These are phyloP conservation scores for Falcunculus frontatus DNA, from an alignment of 2,113 vertebrate genomes.

Conservation along the genomic window DNA sequence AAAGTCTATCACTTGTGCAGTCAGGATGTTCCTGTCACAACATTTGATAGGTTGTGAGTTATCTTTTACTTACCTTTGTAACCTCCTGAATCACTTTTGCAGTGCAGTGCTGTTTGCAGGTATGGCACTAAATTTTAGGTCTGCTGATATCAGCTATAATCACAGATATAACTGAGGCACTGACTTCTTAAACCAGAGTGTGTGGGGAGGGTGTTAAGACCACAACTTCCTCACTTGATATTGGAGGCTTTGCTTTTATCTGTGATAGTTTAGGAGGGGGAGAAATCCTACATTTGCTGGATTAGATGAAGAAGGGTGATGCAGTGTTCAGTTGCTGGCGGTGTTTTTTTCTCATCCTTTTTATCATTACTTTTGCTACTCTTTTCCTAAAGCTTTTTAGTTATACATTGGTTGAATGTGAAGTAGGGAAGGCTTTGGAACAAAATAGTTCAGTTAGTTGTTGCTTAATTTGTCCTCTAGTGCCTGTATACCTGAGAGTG, in stretches of 20 bases:
- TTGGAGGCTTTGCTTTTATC: neutral
- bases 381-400: neutral
- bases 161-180: neutral
- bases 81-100: neutral
- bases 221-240: neutral
- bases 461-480: neutral
- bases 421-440: neutral
- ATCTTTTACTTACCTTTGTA: neutral
- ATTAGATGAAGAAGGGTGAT: neutral
- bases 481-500: neutral
- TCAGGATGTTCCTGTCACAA: neutral
- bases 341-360: neutral
- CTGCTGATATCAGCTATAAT: neutral
- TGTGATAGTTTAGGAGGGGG: neutral
- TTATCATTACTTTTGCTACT: neutral
- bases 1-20: neutral
- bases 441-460: neutral
- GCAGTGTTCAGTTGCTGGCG: neutral
- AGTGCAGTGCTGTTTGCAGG: neutral
- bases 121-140: neutral
- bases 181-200: neutral
- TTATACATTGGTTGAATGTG: fast-evolving
- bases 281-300: neutral
- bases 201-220: neutral
- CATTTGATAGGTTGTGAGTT: neutral